Conservation (phyloP, 2,113 vertebrate species). For the Osmerus eperlanus region DNA sequence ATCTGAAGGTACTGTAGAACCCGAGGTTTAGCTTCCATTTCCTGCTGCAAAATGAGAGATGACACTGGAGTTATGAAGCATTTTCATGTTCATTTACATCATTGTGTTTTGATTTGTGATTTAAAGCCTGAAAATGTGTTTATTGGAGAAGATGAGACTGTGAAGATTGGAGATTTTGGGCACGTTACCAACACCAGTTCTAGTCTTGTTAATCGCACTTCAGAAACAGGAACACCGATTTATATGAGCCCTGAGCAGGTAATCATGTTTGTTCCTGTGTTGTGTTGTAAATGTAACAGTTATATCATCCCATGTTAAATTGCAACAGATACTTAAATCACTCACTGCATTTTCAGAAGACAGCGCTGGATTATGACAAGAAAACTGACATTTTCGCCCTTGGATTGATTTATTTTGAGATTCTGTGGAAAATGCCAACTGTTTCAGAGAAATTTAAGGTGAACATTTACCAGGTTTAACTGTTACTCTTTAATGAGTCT, state of each 20-base stretch:
- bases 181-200: constrained; percentile 65
- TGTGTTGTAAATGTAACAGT: background rate
- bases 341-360: constrained; percentile 23
- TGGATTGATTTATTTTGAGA: constrained; percentile 75
- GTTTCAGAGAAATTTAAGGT: constrained; percentile 12
- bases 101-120: background rate
- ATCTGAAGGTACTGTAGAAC: constrained; percentile 41
- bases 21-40: background rate
- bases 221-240: background rate
- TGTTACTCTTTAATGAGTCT: background rate
- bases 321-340: background rate
- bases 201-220: constrained; percentile 42
- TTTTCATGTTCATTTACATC: background rate
- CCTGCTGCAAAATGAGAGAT: background rate
- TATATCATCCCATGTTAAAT: background rate
- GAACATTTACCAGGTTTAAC: background rate
- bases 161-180: constrained; percentile 83
- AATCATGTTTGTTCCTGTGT: background rate
- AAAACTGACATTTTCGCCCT: constrained; percentile 77
- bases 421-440: constrained; percentile 41
- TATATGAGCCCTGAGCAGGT: constrained; percentile 56
- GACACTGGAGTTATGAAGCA: background rate
- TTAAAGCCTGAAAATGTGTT: constrained; percentile 78
- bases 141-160: constrained; percentile 50
- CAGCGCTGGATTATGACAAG: constrained; percentile 45